Evolutionary conservation across 2,797 vertebrate species (phyloP), one percentile per base, ranked within the genome.

Genomic region (Enteromius trimaculatus): DNA sequence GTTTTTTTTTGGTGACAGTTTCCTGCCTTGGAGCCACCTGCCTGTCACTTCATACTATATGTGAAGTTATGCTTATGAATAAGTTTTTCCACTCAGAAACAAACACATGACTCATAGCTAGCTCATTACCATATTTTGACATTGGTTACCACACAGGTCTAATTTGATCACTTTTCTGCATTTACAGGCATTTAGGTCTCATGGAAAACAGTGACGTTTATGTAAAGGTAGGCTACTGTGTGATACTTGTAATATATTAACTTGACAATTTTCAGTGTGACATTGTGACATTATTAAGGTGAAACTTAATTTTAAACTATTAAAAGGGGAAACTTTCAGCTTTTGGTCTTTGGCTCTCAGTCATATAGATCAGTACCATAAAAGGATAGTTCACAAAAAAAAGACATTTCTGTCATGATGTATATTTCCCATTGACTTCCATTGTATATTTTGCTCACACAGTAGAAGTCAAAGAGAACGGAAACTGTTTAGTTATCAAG

Each of bases 121-220:
- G 16, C 23, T 19, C 55, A 29, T 34, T 42, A 51, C 31, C 51
- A 29, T 37, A 68, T 44, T 23, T n/a, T 75, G 17, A 37, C n/a
- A 26, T 29, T 2, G 39, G 5, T 31, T 42, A 39, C 17, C 19
- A 47, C 51, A 47, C 11, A 8, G 37, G 26, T 78, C 60, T 76
- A 39, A 83, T 84, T 42, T n/a, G 3, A 53, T 64, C 0, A 14
- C 37, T 49, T 31, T 53, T 49, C 34, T 87, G 71, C 23, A 21
- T 60, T 88, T 87, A 16, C 88, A 94, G 94, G 62, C 37, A 44
- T 68, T 71, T 13, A 2, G 82, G 84, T 21, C 5, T 71, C 83
- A 87, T 88, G 14, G 88, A 93, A 64, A 84, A 87, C 69, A 74
- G 83, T 8, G 90, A 90, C 23, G 94, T 93, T 76, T 94, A 94